Base-by-base conservation (phyloP, 1,140 invertebrate species). In the Notospermus geniculatus region DNA sequence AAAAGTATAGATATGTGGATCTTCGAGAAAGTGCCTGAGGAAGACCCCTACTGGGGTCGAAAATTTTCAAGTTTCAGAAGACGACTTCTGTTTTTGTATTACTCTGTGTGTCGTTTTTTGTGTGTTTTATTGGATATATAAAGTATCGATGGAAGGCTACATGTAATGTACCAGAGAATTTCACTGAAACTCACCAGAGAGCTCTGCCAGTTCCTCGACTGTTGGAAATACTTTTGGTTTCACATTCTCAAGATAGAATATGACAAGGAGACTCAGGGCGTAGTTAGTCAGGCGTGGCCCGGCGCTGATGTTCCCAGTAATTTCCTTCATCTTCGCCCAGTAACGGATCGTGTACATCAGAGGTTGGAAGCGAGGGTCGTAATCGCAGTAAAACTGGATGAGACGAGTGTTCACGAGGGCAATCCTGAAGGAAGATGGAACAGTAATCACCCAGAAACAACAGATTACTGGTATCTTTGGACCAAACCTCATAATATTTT, bases 331-430 rank as follows among this genome's bases (percentile, higher is more conserved):
- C 54, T 67, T 69, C 30, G 69, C 73, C 75, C 75, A 77, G 58
- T 73, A 71, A 11, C 75, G 62, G 2, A 77, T 59, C 2, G 63
- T 52, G 46, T 61, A 69, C 45, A 74, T 68, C 27, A 77, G 60
- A 17, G 68, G 67, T 1, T 64, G 63, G 27, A 77, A 62, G 2
- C 75, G 54, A 0, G 56, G 54, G 43, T 77, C 75, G 55, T 58
- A 59, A 15, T 59, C 43, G 43, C 61, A 64, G 22, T 65, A 68
- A 29, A 72, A 60, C 30, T 67, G 61, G 17, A 77, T 58, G 11
- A 75, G 63, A 17, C 60, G 55, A 0, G 71, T 72, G 64, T 75
- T 77, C n/a, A 64, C 46, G 46, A 75, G 57, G 22, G 67, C 74
- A 23, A 72, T 54, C 58, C 71, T 74, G 63, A 30, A 65, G 39